Base-by-base conservation (phyloP, 64 coral and sea anemone genomes). In the Actinia equina region DNA sequence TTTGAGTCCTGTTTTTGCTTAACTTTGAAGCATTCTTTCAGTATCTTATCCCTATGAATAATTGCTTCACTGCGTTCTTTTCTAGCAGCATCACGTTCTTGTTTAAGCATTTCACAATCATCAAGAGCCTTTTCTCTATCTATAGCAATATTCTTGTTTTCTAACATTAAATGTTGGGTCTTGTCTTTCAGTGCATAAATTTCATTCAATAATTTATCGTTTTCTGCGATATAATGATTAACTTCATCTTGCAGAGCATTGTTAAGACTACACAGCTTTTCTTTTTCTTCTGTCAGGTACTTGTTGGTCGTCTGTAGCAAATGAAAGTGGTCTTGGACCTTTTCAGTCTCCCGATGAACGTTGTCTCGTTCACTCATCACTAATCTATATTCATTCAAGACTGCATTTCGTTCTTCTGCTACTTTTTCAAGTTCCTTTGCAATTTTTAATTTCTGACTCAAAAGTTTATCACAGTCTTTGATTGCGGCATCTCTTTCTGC, bases 281-380 rank as follows among this genome's bases (percentile, higher is more conserved):
- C 78, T 25, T 93, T 88, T 80, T 99, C 97, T 45, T 79, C 89
- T 7, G 86, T 84, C 13, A 93, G 88, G 52, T 83, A 89, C 74
- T 90, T 87, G 70, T 93, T 94, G 19, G 84, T 77, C 27, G 86
- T 89, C 43, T 86, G 89, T 37, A 89, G 56, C 81, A 82, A 55
- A 19, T 83, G 85, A 17, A 99, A 84, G 20, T 95, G 90, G 60
- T 99, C 97, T 57, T 99, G 97, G 16, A 99, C 67, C 62, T 99
- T 99, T n/a, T 99, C 97, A 67, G 94, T 99, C 60, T 99, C 97
- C 22, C 82, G 85, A 67, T 99, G 97, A 42, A 99, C 97, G 41
- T 80, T 93, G 77, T 99, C 97, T 56, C 97, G 76, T 26, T 99
- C 97, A 87, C 97, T 99, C 97, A 99, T 99, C 11, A 99, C 93